Conservation (phyloP, 2,888 invertebrate genomes). For the Drosophila eohydei region DNA sequence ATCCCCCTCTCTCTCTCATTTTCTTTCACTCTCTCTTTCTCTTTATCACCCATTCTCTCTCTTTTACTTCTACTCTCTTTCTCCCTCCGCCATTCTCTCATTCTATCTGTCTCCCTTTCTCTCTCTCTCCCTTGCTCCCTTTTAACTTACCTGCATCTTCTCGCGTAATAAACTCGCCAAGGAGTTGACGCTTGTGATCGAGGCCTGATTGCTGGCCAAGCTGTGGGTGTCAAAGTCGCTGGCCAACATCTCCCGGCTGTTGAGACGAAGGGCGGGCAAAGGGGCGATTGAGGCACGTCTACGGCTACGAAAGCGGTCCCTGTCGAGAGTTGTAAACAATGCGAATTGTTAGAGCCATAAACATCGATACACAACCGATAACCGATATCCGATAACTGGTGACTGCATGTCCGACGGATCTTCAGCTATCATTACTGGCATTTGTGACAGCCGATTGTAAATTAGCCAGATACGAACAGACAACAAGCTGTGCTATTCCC, state of each 20-base stretch:
- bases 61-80: too few species aligned
- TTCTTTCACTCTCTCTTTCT: background rate
- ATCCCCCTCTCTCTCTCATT: background rate
- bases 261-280: constrained; percentile 86
- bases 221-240: constrained; percentile 85
- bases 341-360: background rate
- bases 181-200: constrained; percentile 93
- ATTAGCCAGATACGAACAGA: constrained; percentile 16
- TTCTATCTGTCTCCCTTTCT: background rate
- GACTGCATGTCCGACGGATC: background rate
- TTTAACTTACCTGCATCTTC: constrained; percentile 89
- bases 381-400: constrained; percentile 2
- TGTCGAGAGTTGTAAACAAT: constrained; percentile 71
- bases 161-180: constrained; percentile 93
- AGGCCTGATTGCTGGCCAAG: constrained; percentile 86
- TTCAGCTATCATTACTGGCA: constrained; percentile 18
- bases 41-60: background rate
- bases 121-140: too few species aligned
- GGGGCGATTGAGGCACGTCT: constrained; percentile 88
- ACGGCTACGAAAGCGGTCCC: constrained; percentile 88
- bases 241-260: constrained; percentile 86
- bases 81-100: background rate
- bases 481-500: constrained; percentile 25
- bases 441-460: constrained; percentile 8
- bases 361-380: constrained; percentile 7